Conservation (phyloP, 2,797 vertebrate genomes). For the Apogon talboti region DNA sequence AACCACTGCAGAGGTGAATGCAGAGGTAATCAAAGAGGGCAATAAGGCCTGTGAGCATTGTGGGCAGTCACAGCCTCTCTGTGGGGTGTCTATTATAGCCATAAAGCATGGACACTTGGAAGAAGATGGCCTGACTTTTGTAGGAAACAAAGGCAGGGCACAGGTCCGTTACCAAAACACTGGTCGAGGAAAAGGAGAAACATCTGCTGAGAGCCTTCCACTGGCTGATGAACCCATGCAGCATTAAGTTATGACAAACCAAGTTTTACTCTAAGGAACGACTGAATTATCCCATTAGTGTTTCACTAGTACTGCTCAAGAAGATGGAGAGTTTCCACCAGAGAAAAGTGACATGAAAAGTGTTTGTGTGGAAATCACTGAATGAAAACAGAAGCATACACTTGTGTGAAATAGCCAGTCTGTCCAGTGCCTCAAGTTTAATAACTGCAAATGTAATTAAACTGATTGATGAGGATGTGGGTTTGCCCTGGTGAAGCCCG, state of each 20-base stretch:
- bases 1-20: constrained; percentile 39
- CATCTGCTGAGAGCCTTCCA: constrained; percentile 21
- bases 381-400: not conserved
- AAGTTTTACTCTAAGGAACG: not conserved
- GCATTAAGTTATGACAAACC: not conserved
- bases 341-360: constrained; percentile 1
- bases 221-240: constrained; percentile 6
- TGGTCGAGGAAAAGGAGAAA: not conserved
- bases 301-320: not conserved
- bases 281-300: constrained; percentile 4
- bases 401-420: too few relatives aligned
- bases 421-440: not conserved
- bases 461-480: not conserved
- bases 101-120: constrained; percentile 55
- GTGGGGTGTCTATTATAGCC: constrained; percentile 40
- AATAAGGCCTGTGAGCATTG: constrained; percentile 39
- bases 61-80: constrained; percentile 41
- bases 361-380: not conserved
- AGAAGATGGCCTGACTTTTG: constrained; percentile 43
- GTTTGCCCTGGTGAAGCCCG: constrained; percentile 4
- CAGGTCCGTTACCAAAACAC: constrained; percentile 22
- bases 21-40: constrained; percentile 33
- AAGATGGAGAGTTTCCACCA: not conserved
- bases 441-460: constrained; percentile 3
- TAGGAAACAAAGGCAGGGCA: constrained; percentile 38